Evolutionary conservation across 1,140 invertebrate species (phyloP).

Genomic region (Pseudomyrmex dendroicus): DNA sequence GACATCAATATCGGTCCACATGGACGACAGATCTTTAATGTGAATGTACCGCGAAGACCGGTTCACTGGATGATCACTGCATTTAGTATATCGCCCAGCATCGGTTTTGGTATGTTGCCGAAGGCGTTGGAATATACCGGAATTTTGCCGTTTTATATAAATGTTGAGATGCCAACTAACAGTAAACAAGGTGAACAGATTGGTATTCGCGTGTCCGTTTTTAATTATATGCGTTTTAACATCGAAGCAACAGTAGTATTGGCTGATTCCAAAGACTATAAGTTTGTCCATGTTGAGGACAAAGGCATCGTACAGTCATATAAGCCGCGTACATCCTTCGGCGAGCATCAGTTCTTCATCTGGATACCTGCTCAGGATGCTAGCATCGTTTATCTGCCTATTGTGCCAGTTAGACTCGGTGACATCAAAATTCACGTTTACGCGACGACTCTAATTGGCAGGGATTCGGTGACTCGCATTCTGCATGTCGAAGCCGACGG

Average conservation of each 20-base stretch:
- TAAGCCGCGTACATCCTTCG: slow-evolving; percentile 93
- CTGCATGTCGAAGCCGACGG: slow-evolving; percentile 96
- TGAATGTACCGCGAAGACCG: slow-evolving; percentile 93
- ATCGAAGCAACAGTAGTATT: slow-evolving; percentile 95
- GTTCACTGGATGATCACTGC: slow-evolving; percentile 97
- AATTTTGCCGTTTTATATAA: slow-evolving; percentile 96
- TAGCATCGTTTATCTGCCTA: slow-evolving; percentile 94
- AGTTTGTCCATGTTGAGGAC: slow-evolving; percentile 97
- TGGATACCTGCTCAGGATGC: slow-evolving; percentile 93
- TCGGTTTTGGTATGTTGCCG: slow-evolving; percentile 94
- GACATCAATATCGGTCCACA: slow-evolving; percentile 97
- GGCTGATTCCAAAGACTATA: slow-evolving; percentile 94
- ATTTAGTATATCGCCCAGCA: slow-evolving; percentile 94
- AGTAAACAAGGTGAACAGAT: slow-evolving; percentile 97
- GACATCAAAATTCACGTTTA: slow-evolving; percentile 92
- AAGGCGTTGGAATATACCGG: slow-evolving; percentile 93
- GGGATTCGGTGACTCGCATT: slow-evolving; percentile 90
- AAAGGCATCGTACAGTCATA: slow-evolving; percentile 94
- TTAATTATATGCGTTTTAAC: slow-evolving; percentile 95
- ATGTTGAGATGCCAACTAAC: slow-evolving; percentile 94
- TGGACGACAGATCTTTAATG: slow-evolving; percentile 93
- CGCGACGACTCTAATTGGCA: slow-evolving; percentile 94
- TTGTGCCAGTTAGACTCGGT: slow-evolving; percentile 93
- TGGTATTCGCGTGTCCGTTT: slow-evolving; percentile 95
- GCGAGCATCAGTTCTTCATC: slow-evolving; percentile 97